A percentile compares a stretch with the other conserved stretches of the same genome.
These are phyloP conservation scores for Allygus modestus DNA, from an alignment of 2,888 invertebrate species.

Conservation along the genomic window DNA sequence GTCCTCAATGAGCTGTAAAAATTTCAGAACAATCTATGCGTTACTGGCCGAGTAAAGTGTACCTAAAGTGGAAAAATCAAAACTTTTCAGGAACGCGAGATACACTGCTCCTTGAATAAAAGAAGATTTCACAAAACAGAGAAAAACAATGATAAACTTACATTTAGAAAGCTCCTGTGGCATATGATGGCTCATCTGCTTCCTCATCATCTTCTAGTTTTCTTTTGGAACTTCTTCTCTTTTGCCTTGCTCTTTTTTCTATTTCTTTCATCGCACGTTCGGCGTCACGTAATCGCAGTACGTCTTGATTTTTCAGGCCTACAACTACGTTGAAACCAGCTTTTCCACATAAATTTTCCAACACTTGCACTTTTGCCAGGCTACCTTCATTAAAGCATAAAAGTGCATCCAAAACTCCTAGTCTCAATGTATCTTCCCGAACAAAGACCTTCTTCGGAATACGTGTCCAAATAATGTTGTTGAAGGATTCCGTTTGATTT, in stretches of 20 bases:
- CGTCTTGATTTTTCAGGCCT: constrained; percentile 34
- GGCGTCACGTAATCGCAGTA: background rate
- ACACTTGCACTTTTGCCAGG: constrained; percentile 12
- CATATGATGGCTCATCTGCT: too few relatives aligned
- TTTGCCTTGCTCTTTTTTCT: constrained; percentile 15
- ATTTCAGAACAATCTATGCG: constrained; percentile 8
- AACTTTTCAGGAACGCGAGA: background rate
- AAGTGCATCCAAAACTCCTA: constrained; percentile 23
- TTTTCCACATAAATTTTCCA: constrained; percentile 39
- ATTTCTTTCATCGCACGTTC: constrained; percentile 6
- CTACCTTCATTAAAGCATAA: background rate
- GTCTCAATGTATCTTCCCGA: background rate
- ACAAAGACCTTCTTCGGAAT: constrained; percentile 50
- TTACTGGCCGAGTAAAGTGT: constrained; percentile 14
- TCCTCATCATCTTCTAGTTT: too few relatives aligned
- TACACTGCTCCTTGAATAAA: too few relatives aligned
- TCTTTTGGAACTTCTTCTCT: too few relatives aligned
- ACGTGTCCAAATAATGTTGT: constrained; percentile 49
- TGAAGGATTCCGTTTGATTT: too few relatives aligned
- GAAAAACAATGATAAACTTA: too few relatives aligned
- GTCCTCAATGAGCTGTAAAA: background rate
- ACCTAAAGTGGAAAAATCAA: constrained; percentile 4
- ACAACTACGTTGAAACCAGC: constrained; percentile 15
- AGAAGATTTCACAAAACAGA: too few relatives aligned
- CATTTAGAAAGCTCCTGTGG: too few relatives aligned